Base-by-base conservation (phyloP, 37 sponge, comb jelly and placozoan species). In the Diacarnus erythraeanus region DNA sequence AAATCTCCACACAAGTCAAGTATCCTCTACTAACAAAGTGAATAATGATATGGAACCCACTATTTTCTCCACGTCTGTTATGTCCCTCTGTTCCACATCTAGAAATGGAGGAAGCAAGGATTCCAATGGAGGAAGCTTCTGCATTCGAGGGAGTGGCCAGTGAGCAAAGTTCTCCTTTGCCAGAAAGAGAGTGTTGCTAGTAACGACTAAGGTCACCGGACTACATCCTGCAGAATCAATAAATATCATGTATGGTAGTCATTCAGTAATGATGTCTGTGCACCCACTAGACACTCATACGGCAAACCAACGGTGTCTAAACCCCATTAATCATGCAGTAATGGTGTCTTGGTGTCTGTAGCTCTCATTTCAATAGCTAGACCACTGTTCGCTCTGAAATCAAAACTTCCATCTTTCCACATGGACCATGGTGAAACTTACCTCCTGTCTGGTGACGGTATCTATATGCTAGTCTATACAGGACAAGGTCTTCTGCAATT, bases 1-100 rank as follows among this genome's bases (percentile, higher is more conserved):
- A 30, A 35, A 67, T 64, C 64, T 54, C 56, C 60, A 59, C 26
- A 10, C 18, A 59, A 4, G 6, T 10, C 2, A 4, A 59, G 60
- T 17, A 59, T 27, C 60, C 60, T 17, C 60, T 59, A n/a, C n/a
- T n/a, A n/a, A n/a, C n/a, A n/a, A n/a, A n/a, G n/a, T n/a, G 6
- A 12, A 47, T 47, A 47, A 47, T 47, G 51, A 27, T 61, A 61
- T 8, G 9, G 29, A 29, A 35, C 88, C 75, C 43, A 89, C 84
- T 20, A 89, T 38, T 57, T 78, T 37, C n/a, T 89, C 84, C 17
- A 89, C 44, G 38, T 89, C 89, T 41, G 27, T 89, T 34, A 89
- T 74, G 38, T 79, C 36, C 71, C 66, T 89, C 42, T 42, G 59
- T 22, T 57, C 43, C 1, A 89, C 84, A 20, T 59, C 75, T 35